Evolutionary conservation across 2,888 invertebrate species (phyloP).

Genomic region (Celastrina argiolus): DNA sequence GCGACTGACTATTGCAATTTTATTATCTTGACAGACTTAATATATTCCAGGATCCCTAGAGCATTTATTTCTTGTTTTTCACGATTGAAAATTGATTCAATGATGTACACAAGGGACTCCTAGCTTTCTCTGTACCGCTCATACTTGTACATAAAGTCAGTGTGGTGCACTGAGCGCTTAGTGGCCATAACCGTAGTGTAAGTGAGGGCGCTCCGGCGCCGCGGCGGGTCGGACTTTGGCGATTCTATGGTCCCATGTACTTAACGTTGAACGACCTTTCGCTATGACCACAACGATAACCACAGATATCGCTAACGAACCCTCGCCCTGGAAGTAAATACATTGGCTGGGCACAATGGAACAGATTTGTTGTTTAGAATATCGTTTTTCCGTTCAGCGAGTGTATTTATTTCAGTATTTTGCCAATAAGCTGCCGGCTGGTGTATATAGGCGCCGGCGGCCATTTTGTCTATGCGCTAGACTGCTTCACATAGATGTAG

Average conservation of each 20-base stretch:
- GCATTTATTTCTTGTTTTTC: not conserved
- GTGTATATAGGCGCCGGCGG: conserved; percentile 53
- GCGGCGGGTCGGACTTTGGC: conserved; percentile 40
- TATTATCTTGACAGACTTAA: conserved; percentile 32
- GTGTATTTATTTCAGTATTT: conserved; percentile 24
- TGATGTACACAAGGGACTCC: conserved; percentile 14
- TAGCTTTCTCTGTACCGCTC: conserved; percentile 28
- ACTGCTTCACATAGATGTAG: conserved; percentile 51
- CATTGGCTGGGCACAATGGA: conserved; percentile 2
- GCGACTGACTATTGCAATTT: conserved; percentile 58
- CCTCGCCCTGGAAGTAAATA: conserved; percentile 8
- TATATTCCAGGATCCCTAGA: conserved; percentile 9
- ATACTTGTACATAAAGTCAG: conserved; percentile 65
- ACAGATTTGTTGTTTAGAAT: conserved; percentile 7
- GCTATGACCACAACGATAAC: conserved; percentile 5
- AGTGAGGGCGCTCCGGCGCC: conserved; percentile 47
- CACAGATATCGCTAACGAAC: conserved; percentile 4
- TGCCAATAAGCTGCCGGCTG: conserved; percentile 31
- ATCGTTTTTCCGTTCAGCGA: not conserved
- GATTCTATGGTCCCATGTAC: conserved; percentile 31
- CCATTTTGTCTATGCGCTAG: conserved; percentile 36
- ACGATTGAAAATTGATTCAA: not conserved
- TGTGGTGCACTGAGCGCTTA: conserved; percentile 67
- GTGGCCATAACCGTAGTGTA: conserved; percentile 76
- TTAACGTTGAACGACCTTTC: conserved; percentile 29